Evolutionary conservation across 2,113 vertebrate genomes (phyloP), one percentile per base, ranked within the genome.

Genomic region (Falco punctatus): DNA sequence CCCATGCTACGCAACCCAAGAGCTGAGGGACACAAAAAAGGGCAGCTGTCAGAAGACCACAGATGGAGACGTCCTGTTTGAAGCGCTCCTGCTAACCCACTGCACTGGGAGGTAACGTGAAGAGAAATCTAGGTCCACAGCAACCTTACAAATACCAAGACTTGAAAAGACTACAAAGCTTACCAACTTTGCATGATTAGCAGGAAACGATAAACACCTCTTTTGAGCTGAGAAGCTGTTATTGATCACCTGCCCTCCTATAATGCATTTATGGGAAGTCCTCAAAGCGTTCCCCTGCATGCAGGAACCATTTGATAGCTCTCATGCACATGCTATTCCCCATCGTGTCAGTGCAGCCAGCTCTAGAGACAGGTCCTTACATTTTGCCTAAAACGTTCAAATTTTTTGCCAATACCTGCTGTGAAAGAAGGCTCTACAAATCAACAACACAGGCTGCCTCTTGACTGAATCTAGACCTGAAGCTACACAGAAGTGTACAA

Each of bases 401-500:
- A 20, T 13, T 71, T 88, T 78, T 79, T 82, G 61, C 78, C 90
- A 94, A 55, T 77, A 92, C n/a, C 26, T 66, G 32, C 81, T 28
- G 46, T 35, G 62, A 88, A 85, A 85, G 77, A 79, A 78, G 35
- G 28, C 33, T 73, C 81, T 72, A 59, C 52, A 95, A 86, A 96
- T 92, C 83, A 77, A 30, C 51, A 67, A 2, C 33, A 13, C 20
- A 42, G 13, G 32, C 46, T 73, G 27, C 32, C 42, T 92, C 82
- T 87, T 51, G 69, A 71, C 11, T 66, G 71, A 83, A 77, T 13
- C 54, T 59, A 73, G 49, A 85, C 49, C 52, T 73, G 81, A 82
- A 94, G 73, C 51, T 67, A 26, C 24, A 71, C 7, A 21, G 35
- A 52, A 94, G 72, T 86, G 61, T 85, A 92, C 95, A 92, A 90